Evolutionary conservation across 2,113 vertebrate genomes (phyloP), one percentile per base, ranked within the genome.

Genomic region (Crotalus horridus): DNA sequence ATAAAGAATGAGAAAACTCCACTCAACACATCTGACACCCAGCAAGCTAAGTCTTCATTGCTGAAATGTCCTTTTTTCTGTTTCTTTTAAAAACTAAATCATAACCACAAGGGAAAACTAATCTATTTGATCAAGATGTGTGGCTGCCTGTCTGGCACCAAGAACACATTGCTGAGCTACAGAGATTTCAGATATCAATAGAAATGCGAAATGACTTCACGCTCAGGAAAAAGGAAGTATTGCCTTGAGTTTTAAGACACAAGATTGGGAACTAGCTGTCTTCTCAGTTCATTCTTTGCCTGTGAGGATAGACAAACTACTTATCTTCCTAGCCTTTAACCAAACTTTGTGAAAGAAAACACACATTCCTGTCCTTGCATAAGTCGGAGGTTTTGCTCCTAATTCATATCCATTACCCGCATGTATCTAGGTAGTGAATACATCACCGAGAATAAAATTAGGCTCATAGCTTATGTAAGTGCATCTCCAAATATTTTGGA

Each of bases 91-190:
- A 92, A 93, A 90, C 89, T 93, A 93, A 90, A 93, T 90, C 92
- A 93, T 93, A 93, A 93, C 92, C 81, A 64, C 26, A 6, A 90
- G 89, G 81, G 74, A 61, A 87, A 93, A 93, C 90, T 93, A 93
- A 93, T 93, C 92, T 93, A 64, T 90, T 93, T 93, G 92, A 93
- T 90, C 81, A 93, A 93, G 92, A 93, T 93, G 56, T 93, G 92
- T 87, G 89, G 89, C 58, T 93, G 92, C 89, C 56, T 93, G 92
- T 93, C 92, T 90, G 92, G 81, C 89, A 86, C 46, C 92, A 93
- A 87, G 92, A 90, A 93, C 56, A 90, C 89, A 90, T 24, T 93
- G 89, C 89, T 93, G 92, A 93, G 92, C 92, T 93, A 90, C 89
- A n/a, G 92, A 93, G 92, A 93, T 93, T 93, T 93, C 89, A 54